These are phyloP conservation scores for Amaurobius ferox DNA, from an alignment of 2,888 invertebrate species.

Conservation along the genomic window DNA sequence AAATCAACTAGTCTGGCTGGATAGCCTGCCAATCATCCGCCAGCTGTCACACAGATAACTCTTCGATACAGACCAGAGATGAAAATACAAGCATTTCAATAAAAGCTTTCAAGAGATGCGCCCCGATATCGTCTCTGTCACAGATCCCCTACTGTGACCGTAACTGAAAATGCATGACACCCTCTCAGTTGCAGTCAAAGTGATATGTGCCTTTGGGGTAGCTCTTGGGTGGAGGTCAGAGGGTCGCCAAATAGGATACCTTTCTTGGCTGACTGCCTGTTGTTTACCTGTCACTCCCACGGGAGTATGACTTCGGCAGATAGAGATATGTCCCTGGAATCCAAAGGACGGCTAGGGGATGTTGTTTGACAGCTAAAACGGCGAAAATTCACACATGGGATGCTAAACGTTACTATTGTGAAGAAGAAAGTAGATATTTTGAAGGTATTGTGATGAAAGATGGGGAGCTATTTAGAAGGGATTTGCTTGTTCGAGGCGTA, in stretches of 20 bases:
- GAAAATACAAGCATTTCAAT: not conserved
- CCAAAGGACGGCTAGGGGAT: not conserved
- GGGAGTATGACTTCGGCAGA: not conserved
- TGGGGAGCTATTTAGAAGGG: too few relatives aligned
- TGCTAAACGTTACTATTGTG: too few relatives aligned
- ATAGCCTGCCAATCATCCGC: not conserved
- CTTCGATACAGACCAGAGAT: slow-evolving; percentile 17
- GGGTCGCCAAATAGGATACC: slow-evolving; percentile 27
- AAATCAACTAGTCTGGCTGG: not conserved
- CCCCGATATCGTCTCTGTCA: slow-evolving; percentile 60
- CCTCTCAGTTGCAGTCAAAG: slow-evolving; percentile 27
- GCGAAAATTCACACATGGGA: not conserved
- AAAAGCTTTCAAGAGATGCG: slow-evolving; percentile 13
- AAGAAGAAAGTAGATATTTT: too few relatives aligned
- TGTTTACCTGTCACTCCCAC: slow-evolving; percentile 30
- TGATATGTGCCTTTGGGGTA: slow-evolving; percentile 14
- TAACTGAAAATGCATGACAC: slow-evolving; percentile 24
- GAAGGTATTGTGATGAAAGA: too few relatives aligned
- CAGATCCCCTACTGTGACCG: slow-evolving; percentile 34
- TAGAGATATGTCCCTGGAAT: slow-evolving; percentile 11
- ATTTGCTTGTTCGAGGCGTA: too few relatives aligned
- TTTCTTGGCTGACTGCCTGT: slow-evolving; percentile 33
- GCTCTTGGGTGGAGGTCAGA: slow-evolving; percentile 37
- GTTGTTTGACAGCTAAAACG: not conserved
- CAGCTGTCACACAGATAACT: not conserved